A percentile compares a stretch with the other conserved stretches of the same genome.
Evolutionary conservation across 2,113 vertebrate genomes (phyloP).

Genomic region (Morone chrysops): DNA sequence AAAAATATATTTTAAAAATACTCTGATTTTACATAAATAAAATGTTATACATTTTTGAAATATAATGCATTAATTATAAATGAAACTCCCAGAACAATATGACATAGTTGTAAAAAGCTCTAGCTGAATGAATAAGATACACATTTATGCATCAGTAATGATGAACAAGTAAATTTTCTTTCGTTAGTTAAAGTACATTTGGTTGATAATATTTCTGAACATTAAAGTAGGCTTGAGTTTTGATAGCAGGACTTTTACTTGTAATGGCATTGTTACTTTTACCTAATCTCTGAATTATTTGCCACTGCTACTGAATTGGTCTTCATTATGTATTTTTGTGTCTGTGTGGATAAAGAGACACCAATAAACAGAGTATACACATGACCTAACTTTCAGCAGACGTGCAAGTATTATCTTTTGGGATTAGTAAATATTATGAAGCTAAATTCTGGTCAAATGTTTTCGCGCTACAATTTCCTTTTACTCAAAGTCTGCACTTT

Average conservation of each 20-base stretch:
- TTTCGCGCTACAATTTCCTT: conserved; percentile 28
- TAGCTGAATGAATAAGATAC: too few relatives aligned
- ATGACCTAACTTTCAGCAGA: conserved; percentile 16
- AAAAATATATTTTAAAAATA: too few relatives aligned
- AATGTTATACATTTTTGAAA: too few relatives aligned
- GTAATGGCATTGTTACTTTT: neutral
- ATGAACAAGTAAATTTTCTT: too few relatives aligned
- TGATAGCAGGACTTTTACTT: neutral
- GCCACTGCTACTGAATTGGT: neutral
- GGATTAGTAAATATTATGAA: conserved; percentile 26
- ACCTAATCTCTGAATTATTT: neutral
- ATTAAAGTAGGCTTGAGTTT: too few relatives aligned
- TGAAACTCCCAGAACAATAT: too few relatives aligned
- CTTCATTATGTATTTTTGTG: neutral
- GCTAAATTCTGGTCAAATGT: conserved; percentile 50
- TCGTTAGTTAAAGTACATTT: too few relatives aligned
- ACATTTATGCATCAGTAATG: too few relatives aligned
- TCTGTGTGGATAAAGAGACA: neutral
- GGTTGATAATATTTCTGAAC: too few relatives aligned
- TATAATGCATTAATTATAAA: too few relatives aligned
- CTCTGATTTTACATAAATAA: too few relatives aligned
- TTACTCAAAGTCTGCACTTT: conserved; percentile 13
- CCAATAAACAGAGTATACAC: neutral
- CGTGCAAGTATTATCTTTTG: conserved; percentile 1
- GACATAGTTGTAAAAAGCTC: too few relatives aligned